A percentile compares a stretch with the other conserved stretches of the same genome.
These are phyloP conservation scores for Gonatopus flavifemur DNA, from an alignment of 1,140 invertebrate species.

Conservation along the genomic window DNA sequence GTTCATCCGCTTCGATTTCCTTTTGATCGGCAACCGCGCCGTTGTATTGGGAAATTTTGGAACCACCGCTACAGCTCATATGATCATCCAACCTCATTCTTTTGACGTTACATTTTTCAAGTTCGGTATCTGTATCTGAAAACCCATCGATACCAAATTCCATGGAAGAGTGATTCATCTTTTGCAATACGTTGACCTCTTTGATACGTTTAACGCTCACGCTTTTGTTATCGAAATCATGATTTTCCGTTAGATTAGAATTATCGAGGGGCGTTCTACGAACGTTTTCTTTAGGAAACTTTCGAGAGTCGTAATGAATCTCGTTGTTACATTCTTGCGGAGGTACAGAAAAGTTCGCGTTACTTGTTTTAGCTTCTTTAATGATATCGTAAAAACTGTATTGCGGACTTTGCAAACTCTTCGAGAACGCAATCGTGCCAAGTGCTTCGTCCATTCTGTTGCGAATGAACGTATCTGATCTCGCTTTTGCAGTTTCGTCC, in stretches of 20 bases:
- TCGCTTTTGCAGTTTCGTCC: conserved; percentile 43
- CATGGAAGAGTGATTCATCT: conserved; percentile 44
- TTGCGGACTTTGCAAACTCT: conserved; percentile 27
- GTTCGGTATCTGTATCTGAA: conserved; percentile 45
- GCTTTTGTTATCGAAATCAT: conserved; percentile 55
- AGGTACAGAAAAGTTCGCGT: conserved; percentile 65
- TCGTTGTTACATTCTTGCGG: conserved; percentile 61
- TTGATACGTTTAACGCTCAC: conserved; percentile 57
- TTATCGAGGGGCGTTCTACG: conserved; percentile 50
- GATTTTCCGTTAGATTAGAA: conserved; percentile 52
- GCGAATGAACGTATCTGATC: conserved; percentile 43
- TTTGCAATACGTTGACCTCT: conserved; percentile 53
- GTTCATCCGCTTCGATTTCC: conserved; percentile 61
- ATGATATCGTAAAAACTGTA: conserved; percentile 61
- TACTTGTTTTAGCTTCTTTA: conserved; percentile 68
- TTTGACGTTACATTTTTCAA: conserved; percentile 55
- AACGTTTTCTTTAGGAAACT: conserved; percentile 60
- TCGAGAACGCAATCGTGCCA: conserved; percentile 33
- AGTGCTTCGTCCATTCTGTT: conserved; percentile 43
- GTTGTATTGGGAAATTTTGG: conserved; percentile 35
- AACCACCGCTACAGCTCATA: conserved; percentile 29
- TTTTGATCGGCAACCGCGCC: conserved; percentile 45
- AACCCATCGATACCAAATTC: conserved; percentile 35
- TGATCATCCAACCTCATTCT: conserved; percentile 56
- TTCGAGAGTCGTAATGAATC: conserved; percentile 66